These are phyloP conservation scores for Orestias chungarensis DNA, from an alignment of 2,797 vertebrate genomes.

Conservation along the genomic window DNA sequence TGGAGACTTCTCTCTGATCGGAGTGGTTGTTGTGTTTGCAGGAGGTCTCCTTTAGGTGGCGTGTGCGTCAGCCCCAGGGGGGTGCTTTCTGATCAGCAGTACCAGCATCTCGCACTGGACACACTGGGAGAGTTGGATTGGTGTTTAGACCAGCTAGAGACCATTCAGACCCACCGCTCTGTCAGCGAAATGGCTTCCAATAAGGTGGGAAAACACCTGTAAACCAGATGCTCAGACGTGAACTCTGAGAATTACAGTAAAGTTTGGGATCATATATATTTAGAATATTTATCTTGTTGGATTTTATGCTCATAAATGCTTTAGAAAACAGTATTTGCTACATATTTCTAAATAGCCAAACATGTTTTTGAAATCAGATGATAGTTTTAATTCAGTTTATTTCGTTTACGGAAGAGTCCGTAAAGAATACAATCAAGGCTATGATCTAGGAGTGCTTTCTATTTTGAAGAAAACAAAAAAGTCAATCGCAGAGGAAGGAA, in stretches of 20 bases:
- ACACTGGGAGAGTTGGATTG: slow-evolving; percentile 85
- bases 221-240: not conserved
- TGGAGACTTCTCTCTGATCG: slow-evolving; percentile 2
- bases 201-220: slow-evolving; percentile 64
- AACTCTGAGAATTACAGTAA: no score
- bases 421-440: no score
- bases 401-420: no score
- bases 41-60: slow-evolving; percentile 83
- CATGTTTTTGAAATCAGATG: not conserved
- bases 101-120: slow-evolving; percentile 84
- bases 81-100: slow-evolving; percentile 82
- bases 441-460: no score
- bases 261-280: not conserved
- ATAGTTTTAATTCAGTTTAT: no score
- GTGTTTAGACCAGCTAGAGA: slow-evolving; percentile 85
- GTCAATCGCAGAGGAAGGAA: no score
- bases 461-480: no score
- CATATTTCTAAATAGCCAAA: not conserved
- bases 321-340: not conserved
- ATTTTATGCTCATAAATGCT: not conserved
- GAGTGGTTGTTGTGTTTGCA: slow-evolving; percentile 11
- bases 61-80: slow-evolving; percentile 81
- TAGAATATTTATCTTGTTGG: not conserved
- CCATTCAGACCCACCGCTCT: slow-evolving; percentile 83
- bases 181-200: slow-evolving; percentile 85